phyloP scores from a whole-genome alignment of 2,113 vertebrate species.

The Coptodon rendalli region DNA sequence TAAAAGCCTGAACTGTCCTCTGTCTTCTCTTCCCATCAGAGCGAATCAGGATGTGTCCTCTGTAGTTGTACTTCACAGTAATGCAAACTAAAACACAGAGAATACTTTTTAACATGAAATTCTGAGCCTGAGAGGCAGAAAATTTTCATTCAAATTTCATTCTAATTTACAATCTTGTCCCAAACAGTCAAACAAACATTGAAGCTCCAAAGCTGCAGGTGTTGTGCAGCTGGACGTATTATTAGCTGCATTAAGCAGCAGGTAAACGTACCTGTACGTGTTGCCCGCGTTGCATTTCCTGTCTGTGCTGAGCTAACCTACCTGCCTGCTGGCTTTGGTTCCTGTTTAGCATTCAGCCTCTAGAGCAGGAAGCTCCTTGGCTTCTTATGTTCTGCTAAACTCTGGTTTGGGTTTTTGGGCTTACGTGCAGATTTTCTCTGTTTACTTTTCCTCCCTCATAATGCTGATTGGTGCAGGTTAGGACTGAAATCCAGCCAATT shows the following conservation, averaged over 20 bases:
- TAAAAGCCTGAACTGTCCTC: background rate
- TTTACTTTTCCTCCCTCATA: background rate
- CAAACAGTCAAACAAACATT: background rate
- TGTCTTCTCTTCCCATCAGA: background rate
- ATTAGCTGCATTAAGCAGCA: background rate
- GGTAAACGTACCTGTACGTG: background rate
- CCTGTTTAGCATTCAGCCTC: background rate
- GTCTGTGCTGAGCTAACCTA: background rate
- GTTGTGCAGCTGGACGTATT: background rate
- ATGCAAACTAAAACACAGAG: fast-evolving
- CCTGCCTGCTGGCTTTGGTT: background rate
- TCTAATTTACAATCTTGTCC: background rate
- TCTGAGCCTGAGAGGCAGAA: background rate
- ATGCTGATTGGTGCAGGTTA: background rate
- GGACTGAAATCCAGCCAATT: background rate
- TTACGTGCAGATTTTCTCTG: background rate
- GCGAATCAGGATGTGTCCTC: background rate
- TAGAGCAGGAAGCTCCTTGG: background rate
- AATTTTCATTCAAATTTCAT: background rate
- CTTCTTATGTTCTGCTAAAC: background rate
- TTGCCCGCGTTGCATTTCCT: background rate
- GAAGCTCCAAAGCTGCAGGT: background rate
- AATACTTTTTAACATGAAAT: fast-evolving
- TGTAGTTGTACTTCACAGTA: background rate
- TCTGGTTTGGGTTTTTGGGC: background rate